These are phyloP conservation scores for Cydia splendana DNA, from an alignment of 1,140 invertebrate species.

Conservation along the genomic window DNA sequence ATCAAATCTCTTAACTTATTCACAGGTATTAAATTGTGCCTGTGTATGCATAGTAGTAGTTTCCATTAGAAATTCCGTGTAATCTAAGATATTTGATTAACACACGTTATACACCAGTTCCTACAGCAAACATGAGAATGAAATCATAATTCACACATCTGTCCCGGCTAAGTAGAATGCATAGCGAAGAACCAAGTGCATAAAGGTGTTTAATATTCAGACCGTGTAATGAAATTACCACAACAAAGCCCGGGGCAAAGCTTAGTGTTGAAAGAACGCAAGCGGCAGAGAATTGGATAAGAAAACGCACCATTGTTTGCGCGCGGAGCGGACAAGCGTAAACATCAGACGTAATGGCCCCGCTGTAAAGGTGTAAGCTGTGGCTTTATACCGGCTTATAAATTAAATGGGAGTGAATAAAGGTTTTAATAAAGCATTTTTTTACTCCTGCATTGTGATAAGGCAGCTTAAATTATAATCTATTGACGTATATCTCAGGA, in stretches of 20 bases:
- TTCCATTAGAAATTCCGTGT: not conserved
- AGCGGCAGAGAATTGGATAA: not conserved
- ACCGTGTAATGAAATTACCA: slow-evolving; percentile 72
- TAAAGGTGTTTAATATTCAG: slow-evolving; percentile 61
- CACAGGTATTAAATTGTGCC: not conserved
- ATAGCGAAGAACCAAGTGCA: slow-evolving; percentile 7
- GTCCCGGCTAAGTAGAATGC: slow-evolving; percentile 18
- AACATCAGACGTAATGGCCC: not conserved
- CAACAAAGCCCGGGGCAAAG: slow-evolving; percentile 58
- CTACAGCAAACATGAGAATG: slow-evolving; percentile 6
- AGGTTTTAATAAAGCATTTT: not conserved
- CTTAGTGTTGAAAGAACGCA: not conserved
- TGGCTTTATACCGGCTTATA: not conserved
- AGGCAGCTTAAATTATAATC: too few relatives aligned
- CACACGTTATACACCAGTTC: not conserved
- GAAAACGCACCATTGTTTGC: not conserved
- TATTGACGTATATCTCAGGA: too few relatives aligned
- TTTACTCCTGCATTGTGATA: too few relatives aligned
- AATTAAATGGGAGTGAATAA: not conserved
- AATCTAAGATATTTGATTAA: not conserved
- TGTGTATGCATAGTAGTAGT: not conserved
- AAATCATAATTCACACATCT: slow-evolving; percentile 12
- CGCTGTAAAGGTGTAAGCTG: not conserved
- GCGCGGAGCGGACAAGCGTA: not conserved
- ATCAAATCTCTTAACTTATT: not conserved